Percentiles rank a stretch among this genome's conserved stretches.
phyloP scores from a whole-genome alignment of 2,888 invertebrate genomes.

The Himalopsyche anomala region DNA sequence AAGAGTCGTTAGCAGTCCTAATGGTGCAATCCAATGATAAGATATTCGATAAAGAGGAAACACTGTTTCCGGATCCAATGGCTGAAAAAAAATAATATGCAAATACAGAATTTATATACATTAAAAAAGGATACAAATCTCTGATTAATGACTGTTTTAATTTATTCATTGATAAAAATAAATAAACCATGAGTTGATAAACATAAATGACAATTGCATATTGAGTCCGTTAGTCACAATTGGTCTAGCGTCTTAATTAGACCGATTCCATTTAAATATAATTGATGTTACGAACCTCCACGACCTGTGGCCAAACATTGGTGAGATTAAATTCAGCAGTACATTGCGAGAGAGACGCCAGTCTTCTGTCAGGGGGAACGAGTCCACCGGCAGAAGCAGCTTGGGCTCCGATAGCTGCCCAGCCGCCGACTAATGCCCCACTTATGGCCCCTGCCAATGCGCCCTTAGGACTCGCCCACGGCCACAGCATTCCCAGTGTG shows the following conservation, averaged over 20 bases:
- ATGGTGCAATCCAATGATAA: constrained; percentile 88
- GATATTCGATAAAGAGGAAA: constrained; percentile 87
- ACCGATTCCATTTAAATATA: no score
- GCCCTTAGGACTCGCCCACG: constrained; percentile 86
- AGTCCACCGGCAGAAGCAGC: constrained; percentile 79
- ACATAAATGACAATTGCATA: no score
- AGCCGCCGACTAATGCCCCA: constrained; percentile 79
- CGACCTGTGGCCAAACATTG: constrained; percentile 61
- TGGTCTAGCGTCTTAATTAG: no score
- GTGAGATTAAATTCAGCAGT: constrained; percentile 68
- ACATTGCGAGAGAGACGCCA: constrained; percentile 74
- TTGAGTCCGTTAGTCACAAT: no score
- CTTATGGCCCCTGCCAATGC: constrained; percentile 79
- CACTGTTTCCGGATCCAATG: constrained; percentile 74
- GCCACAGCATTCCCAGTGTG: constrained; percentile 88
- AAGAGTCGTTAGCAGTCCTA: constrained; percentile 82
- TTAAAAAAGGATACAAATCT: no score
- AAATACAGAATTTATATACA: no score
- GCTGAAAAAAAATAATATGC: constrained; percentile 50
- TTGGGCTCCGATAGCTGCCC: constrained; percentile 83
- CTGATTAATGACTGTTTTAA: no score
- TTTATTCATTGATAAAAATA: no score
- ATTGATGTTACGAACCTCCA: not conserved
- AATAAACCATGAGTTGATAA: no score
- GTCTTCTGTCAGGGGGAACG: constrained; percentile 77